These are phyloP conservation scores for Platichthys stellatus DNA, from an alignment of 2,113 vertebrate species.

Conservation along the genomic window DNA sequence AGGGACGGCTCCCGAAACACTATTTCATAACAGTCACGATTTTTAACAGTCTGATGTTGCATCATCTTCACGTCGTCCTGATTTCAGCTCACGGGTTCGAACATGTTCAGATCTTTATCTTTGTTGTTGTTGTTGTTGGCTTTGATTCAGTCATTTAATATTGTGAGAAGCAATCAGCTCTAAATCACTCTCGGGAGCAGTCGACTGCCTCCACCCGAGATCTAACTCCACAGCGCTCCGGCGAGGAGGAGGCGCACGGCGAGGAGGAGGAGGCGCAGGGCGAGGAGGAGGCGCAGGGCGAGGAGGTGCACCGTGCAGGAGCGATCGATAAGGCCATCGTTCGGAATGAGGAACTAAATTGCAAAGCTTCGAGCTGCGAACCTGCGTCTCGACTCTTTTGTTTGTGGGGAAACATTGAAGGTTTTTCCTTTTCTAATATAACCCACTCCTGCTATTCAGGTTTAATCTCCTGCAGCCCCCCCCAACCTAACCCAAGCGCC, in stretches of 20 bases:
- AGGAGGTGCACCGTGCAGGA: conserved; percentile 8
- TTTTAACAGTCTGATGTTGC: conserved; percentile 11
- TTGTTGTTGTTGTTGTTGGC: not conserved
- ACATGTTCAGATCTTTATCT: not conserved
- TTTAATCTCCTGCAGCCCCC: conserved; percentile 17
- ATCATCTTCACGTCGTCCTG: not conserved
- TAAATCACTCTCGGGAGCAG: conserved; percentile 28
- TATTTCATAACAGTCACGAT: conserved; percentile 11
- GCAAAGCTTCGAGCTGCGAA: conserved; percentile 29
- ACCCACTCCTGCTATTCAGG: conserved; percentile 18
- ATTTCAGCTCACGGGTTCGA: not conserved
- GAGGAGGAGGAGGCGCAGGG: no score
- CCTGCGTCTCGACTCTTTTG: conserved; percentile 41
- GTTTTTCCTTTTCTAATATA: conserved; percentile 30
- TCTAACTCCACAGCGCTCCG: conserved; percentile 1
- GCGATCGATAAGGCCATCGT: conserved; percentile 64
- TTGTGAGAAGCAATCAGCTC: conserved; percentile 5
- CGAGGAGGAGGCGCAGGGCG: no score
- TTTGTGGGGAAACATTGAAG: conserved; percentile 47
- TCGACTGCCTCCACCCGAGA: conserved; percentile 14
- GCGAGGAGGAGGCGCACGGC: not conserved
- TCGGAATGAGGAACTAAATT: conserved; percentile 42
- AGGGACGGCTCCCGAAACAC: not conserved
- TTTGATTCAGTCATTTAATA: conserved; percentile 18
- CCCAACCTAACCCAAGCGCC: not conserved